phyloP scores from a whole-genome alignment of 2,888 invertebrate species.

The Tenthredo scrophulariae region DNA sequence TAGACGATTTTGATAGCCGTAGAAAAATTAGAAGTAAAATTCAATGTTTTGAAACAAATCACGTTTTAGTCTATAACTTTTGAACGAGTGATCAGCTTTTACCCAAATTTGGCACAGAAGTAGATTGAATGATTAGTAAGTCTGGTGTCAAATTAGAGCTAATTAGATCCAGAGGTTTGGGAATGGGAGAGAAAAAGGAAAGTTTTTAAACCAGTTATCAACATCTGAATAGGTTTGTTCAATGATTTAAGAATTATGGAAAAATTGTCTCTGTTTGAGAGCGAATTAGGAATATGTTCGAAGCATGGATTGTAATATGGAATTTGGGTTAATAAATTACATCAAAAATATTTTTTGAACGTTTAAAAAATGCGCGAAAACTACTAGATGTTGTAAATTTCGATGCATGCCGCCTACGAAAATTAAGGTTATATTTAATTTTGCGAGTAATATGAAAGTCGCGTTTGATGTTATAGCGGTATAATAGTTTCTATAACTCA shows the following conservation, averaged over 20 bases:
- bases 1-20: background rate
- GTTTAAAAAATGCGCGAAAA: background rate
- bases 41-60: background rate
- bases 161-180: background rate
- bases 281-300: background rate
- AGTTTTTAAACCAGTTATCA: background rate
- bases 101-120: background rate
- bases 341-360: background rate
- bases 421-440: conserved; percentile 17
- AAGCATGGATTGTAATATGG: background rate
- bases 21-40: background rate
- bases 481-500: conserved; percentile 61
- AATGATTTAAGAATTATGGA: background rate
- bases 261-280: background rate
- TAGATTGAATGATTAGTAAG: background rate
- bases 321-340: background rate
- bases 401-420: background rate
- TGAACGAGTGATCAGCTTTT: background rate
- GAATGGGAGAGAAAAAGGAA: background rate
- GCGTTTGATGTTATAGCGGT: background rate
- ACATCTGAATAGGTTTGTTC: too few species aligned
- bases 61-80: background rate
- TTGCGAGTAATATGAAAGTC: background rate
- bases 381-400: background rate
- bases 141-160: background rate